Percentiles rank a stretch among this genome's conserved stretches.
Evolutionary conservation across 1,140 invertebrate genomes (phyloP).

Genomic region (Heliconius melpomene): DNA sequence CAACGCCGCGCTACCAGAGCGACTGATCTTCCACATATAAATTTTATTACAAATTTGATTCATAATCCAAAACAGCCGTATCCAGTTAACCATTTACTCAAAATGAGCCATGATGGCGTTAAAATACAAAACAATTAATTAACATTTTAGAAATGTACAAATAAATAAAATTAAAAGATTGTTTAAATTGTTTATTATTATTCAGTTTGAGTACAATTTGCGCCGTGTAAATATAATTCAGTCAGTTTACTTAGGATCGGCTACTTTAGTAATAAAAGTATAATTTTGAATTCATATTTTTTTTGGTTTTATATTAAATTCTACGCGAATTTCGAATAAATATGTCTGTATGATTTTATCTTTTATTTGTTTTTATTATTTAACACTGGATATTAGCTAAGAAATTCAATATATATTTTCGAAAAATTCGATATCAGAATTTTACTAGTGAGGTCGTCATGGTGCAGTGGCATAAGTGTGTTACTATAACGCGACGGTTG

Average conservation of each 20-base stretch:
- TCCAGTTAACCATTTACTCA: not conserved
- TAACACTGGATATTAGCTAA: no score
- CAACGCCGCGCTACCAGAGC: no score
- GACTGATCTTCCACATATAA: not conserved
- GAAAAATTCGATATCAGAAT: no score
- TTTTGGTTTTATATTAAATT: not conserved
- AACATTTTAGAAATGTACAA: not conserved
- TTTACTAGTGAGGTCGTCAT: no score
- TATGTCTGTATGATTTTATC: not conserved
- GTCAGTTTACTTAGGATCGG: conserved; percentile 1
- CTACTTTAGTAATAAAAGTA: conserved; percentile 1
- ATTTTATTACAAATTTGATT: not conserved
- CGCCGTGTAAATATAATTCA: not conserved
- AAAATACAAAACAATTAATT: conserved; percentile 3
- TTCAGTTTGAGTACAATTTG: not conserved
- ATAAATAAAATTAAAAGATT: conserved; percentile 1
- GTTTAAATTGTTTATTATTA: conserved; percentile 8
- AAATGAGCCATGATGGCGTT: not conserved
- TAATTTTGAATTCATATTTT: not conserved
- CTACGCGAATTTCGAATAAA: not conserved
- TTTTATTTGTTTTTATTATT: not conserved
- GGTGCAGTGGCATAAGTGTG: no score
- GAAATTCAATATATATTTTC: no score
- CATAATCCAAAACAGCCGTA: not conserved
- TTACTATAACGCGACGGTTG: no score